A percentile compares a stretch with the other conserved stretches of the same genome.
Conservation (phyloP, 2,113 vertebrate genomes). For the Ascaphus truei region DNA sequence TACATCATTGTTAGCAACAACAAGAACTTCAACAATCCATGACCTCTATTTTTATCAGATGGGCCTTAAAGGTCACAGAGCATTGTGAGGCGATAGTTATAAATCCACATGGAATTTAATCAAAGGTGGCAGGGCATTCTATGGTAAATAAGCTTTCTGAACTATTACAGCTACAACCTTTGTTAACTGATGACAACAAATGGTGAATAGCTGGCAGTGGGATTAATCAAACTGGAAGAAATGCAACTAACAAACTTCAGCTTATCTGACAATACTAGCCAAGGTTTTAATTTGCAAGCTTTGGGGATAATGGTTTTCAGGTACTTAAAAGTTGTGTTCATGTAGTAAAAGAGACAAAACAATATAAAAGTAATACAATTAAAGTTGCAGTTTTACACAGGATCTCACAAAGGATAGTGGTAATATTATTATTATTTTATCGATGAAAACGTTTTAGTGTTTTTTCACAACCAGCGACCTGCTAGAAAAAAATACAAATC, state of each 20-base stretch:
- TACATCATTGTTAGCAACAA: slow-evolving; percentile 62
- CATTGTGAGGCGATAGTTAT: slow-evolving; percentile 56
- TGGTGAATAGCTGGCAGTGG: slow-evolving; percentile 53
- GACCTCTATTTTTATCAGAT: slow-evolving; percentile 68
- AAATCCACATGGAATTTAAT: slow-evolving; percentile 73
- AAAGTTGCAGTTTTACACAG: too few species aligned
- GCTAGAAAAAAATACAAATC: too few species aligned
- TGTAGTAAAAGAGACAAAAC: background rate
- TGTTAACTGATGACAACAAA: slow-evolving; percentile 55
- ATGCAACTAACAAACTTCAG: slow-evolving; percentile 53
- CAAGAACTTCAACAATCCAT: slow-evolving; percentile 50
- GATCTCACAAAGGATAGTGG: too few species aligned
- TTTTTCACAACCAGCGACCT: too few species aligned
- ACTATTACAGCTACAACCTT: slow-evolving; percentile 51
- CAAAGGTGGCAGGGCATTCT: slow-evolving; percentile 58
- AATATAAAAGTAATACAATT: background rate
- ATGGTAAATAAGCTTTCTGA: slow-evolving; percentile 67
- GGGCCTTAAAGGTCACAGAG: slow-evolving; percentile 65
- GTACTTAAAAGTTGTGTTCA: background rate
- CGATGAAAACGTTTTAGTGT: too few species aligned
- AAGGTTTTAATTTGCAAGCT: slow-evolving; percentile 35
- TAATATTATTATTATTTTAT: too few species aligned
- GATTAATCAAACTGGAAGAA: slow-evolving; percentile 59
- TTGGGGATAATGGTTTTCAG: slow-evolving; percentile 18
- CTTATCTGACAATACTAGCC: slow-evolving; percentile 37